Conservation (phyloP, 2,113 vertebrate species). For the Corythoichthys haematopterus region DNA sequence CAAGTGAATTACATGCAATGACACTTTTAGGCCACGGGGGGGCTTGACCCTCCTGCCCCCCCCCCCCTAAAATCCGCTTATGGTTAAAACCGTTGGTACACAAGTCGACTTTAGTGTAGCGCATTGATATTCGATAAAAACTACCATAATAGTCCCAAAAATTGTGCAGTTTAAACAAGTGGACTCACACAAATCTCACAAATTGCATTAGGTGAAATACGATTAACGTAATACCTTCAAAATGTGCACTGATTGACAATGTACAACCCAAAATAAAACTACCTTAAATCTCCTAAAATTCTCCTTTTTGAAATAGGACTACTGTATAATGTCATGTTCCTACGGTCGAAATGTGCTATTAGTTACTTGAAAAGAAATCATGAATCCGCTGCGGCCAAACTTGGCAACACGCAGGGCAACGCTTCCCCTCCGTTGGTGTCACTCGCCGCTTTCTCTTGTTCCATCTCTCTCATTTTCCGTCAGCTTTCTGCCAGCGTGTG, state of each 20-base stretch:
- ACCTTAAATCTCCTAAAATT: not conserved
- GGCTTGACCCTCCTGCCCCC: no score
- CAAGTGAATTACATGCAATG: no score
- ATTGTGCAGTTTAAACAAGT: not conserved
- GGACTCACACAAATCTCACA: not conserved
- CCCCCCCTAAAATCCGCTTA: no score
- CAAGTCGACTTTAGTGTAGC: no score
- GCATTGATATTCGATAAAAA: no score
- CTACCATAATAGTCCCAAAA: not conserved
- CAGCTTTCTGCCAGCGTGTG: slow-evolving; percentile 11
- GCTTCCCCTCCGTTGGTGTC: slow-evolving; percentile 4
- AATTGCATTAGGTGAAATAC: not conserved
- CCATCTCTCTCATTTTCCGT: slow-evolving; percentile 24
- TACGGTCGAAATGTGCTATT: not conserved
- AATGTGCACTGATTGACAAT: not conserved
- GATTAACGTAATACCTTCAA: not conserved
- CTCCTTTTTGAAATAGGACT: not conserved
- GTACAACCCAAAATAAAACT: no score
- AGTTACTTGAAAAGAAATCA: not conserved
- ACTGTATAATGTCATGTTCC: not conserved
- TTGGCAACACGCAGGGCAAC: not conserved
- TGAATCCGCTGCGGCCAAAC: not conserved
- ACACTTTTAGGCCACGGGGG: no score
- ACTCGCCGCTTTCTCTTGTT: slow-evolving; percentile 32
- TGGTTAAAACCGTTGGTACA: no score